Conservation (phyloP, 2,797 vertebrate species). For the Enteromius anoplus region DNA sequence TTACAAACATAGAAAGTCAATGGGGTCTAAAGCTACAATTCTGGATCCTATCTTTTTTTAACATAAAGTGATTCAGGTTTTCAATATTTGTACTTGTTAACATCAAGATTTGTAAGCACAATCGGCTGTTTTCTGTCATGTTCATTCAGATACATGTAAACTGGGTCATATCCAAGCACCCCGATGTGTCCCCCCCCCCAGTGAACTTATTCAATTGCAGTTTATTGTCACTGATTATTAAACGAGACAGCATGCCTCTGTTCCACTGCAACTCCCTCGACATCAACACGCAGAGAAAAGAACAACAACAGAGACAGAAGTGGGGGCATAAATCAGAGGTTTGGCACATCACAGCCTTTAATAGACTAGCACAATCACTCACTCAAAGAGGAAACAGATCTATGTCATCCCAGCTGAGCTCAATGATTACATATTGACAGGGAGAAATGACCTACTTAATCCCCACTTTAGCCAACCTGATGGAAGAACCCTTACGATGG, state of each 20-base stretch:
- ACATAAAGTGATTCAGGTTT: not conserved
- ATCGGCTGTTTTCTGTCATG: not conserved
- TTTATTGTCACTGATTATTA: slow-evolving; percentile 51
- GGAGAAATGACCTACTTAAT: slow-evolving; percentile 76
- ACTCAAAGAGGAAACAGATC: slow-evolving; percentile 48
- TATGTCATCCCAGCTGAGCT: slow-evolving; percentile 62
- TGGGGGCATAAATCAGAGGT: slow-evolving; percentile 42
- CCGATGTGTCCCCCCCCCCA: slow-evolving; percentile 10
- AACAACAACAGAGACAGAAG: slow-evolving; percentile 30
- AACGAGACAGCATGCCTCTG: slow-evolving; percentile 23
- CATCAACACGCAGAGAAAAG: slow-evolving; percentile 10
- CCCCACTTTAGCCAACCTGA: slow-evolving; percentile 66
- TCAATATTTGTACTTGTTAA: not conserved
- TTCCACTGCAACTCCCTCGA: slow-evolving; percentile 30
- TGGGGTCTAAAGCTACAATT: not conserved
- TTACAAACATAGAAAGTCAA: not conserved
- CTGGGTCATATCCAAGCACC: slow-evolving; percentile 47
- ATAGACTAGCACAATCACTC: slow-evolving; percentile 41
- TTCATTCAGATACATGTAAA: slow-evolving; percentile 13
- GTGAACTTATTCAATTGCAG: slow-evolving; percentile 39
- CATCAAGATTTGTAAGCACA: not conserved
- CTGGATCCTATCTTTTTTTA: not conserved
- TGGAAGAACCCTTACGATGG: slow-evolving; percentile 59
- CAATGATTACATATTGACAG: slow-evolving; percentile 78
- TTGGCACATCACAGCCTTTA: slow-evolving; percentile 43